Evolutionary conservation across 2,888 invertebrate species (phyloP).

Genomic region (Drosophila cracens): DNA sequence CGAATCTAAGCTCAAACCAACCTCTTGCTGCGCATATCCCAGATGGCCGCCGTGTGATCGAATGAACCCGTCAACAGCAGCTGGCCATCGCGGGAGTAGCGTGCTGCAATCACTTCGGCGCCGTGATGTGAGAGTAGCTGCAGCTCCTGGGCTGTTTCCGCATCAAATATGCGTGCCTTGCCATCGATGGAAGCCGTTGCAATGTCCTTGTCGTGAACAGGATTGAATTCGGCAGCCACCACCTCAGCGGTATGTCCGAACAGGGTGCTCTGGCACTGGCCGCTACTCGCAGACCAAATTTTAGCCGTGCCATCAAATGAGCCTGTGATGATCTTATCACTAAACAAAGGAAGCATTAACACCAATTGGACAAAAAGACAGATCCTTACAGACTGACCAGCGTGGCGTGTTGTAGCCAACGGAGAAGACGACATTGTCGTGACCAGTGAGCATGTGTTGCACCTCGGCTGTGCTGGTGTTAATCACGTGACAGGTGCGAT

Average conservation of each 20-base stretch:
- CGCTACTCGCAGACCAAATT: conserved; percentile 90
- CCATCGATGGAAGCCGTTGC: conserved; percentile 92
- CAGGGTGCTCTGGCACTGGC: conserved; percentile 88
- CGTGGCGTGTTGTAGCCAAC: conserved; percentile 91
- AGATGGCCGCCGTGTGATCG: conserved; percentile 90
- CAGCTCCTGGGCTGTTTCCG: conserved; percentile 88
- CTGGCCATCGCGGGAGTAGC: conserved; percentile 89
- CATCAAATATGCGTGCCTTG: conserved; percentile 90
- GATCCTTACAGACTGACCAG: conserved; percentile 86
- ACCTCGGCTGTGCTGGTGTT: conserved; percentile 90
- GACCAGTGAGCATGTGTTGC: conserved; percentile 89
- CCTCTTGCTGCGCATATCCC: conserved; percentile 90
- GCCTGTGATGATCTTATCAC: conserved; percentile 90
- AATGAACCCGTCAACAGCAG: conserved; percentile 92
- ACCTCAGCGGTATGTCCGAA: conserved; percentile 92
- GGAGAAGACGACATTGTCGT: conserved; percentile 93
- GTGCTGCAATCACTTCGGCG: conserved; percentile 91
- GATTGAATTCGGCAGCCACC: conserved; percentile 89
- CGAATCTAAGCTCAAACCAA: conserved; percentile 65
- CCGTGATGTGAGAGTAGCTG: conserved; percentile 89
- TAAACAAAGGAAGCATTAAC: conserved; percentile 67
- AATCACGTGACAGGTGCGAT: conserved; percentile 93
- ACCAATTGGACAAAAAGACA: not conserved
- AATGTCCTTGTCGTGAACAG: conserved; percentile 86
- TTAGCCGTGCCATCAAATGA: conserved; percentile 93